A percentile compares a stretch with the other conserved stretches of the same genome.
Evolutionary conservation across 2,888 invertebrate genomes (phyloP).

Genomic region (Ferdinandea cuprea): DNA sequence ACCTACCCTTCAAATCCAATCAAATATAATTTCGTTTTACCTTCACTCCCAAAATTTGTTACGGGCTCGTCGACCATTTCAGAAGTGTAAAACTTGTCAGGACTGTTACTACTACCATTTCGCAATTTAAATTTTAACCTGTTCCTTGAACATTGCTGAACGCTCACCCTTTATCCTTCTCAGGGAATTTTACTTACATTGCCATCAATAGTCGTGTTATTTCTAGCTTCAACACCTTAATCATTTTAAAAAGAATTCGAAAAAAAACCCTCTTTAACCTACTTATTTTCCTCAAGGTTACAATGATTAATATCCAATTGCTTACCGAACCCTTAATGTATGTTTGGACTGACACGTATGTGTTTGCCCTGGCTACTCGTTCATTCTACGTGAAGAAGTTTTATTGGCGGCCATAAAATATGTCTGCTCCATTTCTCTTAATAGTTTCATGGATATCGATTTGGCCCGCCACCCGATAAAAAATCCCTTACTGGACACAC

Average conservation of each 20-base stretch:
- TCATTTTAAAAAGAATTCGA: neutral
- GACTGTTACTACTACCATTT: too few species aligned
- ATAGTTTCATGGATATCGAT: conserved; percentile 54
- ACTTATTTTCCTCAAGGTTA: conserved; percentile 43
- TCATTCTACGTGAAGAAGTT: conserved; percentile 38
- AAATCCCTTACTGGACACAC: conserved; percentile 13
- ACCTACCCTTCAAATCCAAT: too few species aligned
- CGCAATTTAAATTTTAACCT: too few species aligned
- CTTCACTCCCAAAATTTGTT: too few species aligned
- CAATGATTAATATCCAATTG: conserved; percentile 52
- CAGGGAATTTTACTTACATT: too few species aligned
- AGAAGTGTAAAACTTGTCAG: too few species aligned
- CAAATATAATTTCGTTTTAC: too few species aligned
- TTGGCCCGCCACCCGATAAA: neutral
- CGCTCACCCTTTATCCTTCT: too few species aligned
- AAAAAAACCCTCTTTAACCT: neutral
- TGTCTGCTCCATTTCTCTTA: conserved; percentile 59
- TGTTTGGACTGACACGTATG: conserved; percentile 26
- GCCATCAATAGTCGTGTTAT: neutral
- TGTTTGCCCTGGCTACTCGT: neutral
- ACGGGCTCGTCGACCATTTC: too few species aligned
- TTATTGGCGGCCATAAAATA: conserved; percentile 63
- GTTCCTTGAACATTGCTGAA: too few species aligned
- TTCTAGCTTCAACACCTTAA: neutral
- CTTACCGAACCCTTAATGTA: conserved; percentile 17